Evolutionary conservation across 2,797 vertebrate species (phyloP), one percentile per base, ranked within the genome.

Genomic region (Nannoperca obscura): DNA sequence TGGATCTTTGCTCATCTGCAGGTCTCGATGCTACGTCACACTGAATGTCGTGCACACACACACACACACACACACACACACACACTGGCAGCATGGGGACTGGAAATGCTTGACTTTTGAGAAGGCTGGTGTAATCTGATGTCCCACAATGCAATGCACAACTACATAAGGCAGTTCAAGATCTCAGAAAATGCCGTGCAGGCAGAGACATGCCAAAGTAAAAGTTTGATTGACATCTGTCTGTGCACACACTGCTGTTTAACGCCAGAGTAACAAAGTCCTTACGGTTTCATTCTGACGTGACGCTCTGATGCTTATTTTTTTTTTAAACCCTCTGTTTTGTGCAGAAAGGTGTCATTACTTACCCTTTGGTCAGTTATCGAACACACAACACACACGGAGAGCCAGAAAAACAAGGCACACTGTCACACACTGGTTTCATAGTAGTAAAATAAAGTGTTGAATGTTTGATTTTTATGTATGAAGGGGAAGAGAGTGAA

Each of bases 351-450:
- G 30, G n/a, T 49, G 52, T 24, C 34, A 36, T 52, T 9, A 5
- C n/a, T n/a, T n/a, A n/a, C n/a, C n/a, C n/a, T 76, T 58, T 72
- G 77, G 72, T 44, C 10, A 7, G 55, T 36, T 75, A 68, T 54
- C 66, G 52, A 13, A 81, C 4, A 9, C 24, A 63, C 34, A 40
- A 76, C 24, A 42, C n/a, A 49, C 9, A 20, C 22, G 11, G 36
- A 50, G 1, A 30, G 19, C 34, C 53, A 52, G 46, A 52, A 77
- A 55, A 55, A 66, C 58, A 12, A 15, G 52, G 53, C 3, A 12
- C 46, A 0, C 1, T 27, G 69, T 63, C 65, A 59, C 42, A 66
- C 19, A 20, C 46, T 20, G 62, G 40, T 75, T 34, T 64, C 15
- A 59, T 13, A 0, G 6, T 4, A 11, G 20, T 12, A 5, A 19